These are phyloP conservation scores for Nannospalax galili DNA, from an alignment of 2,113 vertebrate species.

Conservation along the genomic window DNA sequence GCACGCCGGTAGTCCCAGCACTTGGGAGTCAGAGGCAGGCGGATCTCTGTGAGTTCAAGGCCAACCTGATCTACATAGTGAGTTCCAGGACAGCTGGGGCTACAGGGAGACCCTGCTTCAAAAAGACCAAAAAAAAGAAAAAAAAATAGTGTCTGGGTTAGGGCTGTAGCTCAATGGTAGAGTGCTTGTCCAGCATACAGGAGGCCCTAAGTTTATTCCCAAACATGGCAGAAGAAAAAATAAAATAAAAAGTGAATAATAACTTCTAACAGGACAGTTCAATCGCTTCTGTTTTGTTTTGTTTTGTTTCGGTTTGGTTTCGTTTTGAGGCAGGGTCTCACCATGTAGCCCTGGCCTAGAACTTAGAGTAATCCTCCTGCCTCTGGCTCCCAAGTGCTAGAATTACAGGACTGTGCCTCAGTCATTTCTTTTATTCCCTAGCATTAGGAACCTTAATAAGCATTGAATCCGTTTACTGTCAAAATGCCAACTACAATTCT, in stretches of 20 bases:
- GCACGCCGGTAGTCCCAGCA: too few species aligned
- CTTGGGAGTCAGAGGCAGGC: too few species aligned
- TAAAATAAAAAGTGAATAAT: neutral
- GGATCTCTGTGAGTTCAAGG: too few species aligned
- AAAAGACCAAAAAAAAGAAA: too few species aligned
- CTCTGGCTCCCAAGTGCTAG: neutral
- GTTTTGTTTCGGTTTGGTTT: neutral
- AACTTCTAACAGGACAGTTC: neutral
- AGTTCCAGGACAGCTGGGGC: too few species aligned
- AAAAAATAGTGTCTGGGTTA: neutral
- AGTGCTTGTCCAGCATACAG: neutral
- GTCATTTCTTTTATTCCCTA: neutral
- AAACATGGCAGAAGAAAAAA: neutral
- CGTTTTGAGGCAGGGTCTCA: neutral
- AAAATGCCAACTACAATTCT: neutral
- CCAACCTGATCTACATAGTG: too few species aligned
- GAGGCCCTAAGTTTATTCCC: neutral
- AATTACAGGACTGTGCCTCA: neutral
- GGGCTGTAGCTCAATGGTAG: neutral
- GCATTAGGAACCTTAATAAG: neutral
- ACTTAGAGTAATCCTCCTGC: neutral
- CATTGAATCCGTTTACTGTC: neutral
- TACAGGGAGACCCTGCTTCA: too few species aligned
- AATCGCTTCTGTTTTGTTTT: neutral
- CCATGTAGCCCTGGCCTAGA: neutral